A percentile compares a stretch with the other conserved stretches of the same genome.
Conservation (phyloP, 2,113 vertebrate species). For the Numenius arquata region DNA sequence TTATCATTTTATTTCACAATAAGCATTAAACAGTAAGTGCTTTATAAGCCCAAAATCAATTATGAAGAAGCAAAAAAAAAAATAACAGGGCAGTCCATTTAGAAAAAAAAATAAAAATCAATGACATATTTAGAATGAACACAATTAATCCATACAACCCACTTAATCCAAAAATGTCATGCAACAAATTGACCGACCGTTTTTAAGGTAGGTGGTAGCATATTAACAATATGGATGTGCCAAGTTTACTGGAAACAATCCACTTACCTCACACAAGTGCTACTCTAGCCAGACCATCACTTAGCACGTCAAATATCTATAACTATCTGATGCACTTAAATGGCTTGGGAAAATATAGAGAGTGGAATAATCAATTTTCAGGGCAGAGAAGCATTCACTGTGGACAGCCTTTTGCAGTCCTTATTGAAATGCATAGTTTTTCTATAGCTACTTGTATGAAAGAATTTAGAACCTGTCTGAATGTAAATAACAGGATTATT, state of each 20-base stretch:
- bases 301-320: constrained; percentile 29
- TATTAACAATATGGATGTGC: constrained; percentile 20
- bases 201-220: constrained; percentile 15
- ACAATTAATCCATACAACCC: constrained; percentile 38
- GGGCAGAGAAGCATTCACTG: neutral
- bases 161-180: constrained; percentile 22
- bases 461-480: neutral
- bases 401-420: neutral
- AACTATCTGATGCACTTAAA: constrained; percentile 35
- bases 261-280: constrained; percentile 37
- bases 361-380: constrained; percentile 28
- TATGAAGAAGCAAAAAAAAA: neutral
- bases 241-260: constrained; percentile 69
- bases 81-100: neutral
- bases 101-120: constrained; percentile 1
- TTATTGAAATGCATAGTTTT: neutral
- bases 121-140: constrained; percentile 3
- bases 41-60: constrained; percentile 21
- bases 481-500: neutral
- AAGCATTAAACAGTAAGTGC: neutral
- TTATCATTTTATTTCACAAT: neutral
- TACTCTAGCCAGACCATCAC: constrained; percentile 19
- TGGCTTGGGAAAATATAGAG: neutral
- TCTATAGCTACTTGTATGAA: neutral
- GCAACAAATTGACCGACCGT: constrained; percentile 18